Evolutionary conservation across 2,797 vertebrate genomes (phyloP).

Genomic region (Enteromius argenteus): DNA sequence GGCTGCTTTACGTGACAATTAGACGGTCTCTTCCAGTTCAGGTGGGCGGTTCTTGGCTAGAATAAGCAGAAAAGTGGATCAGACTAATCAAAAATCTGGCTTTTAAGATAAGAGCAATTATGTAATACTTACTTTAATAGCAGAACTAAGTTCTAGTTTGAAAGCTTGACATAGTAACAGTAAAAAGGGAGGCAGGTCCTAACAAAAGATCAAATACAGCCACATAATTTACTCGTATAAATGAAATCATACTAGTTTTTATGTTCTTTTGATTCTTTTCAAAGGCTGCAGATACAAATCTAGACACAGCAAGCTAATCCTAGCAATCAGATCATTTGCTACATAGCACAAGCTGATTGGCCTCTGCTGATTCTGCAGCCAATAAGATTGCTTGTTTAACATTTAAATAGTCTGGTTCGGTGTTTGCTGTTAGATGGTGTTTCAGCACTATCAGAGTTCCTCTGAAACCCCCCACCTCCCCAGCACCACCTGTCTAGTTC

Average conservation of each 20-base stretch:
- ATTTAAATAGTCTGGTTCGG: not conserved
- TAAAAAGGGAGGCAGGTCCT: not conserved
- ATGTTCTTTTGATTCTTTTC: not conserved
- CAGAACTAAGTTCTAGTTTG: not conserved
- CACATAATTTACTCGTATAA: not conserved
- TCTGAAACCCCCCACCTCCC: not conserved
- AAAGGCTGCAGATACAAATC: not conserved
- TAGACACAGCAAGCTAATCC: not conserved
- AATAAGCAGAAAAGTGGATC: constrained; percentile 14
- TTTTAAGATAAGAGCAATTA: constrained; percentile 6
- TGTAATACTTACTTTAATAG: not conserved
- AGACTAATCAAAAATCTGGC: constrained; percentile 17
- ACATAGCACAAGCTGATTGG: not conserved
- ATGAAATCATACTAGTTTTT: not conserved
- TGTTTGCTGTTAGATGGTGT: not conserved
- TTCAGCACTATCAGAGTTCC: not conserved
- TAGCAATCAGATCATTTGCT: not conserved
- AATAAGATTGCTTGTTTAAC: not conserved
- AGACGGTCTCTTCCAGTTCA: not conserved
- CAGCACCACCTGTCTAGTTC: not conserved
- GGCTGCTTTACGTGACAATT: not conserved
- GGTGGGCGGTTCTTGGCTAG: constrained; percentile 11
- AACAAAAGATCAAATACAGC: not conserved
- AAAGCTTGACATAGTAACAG: not conserved
- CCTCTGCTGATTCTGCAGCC: not conserved